Conservation (phyloP, 2,888 invertebrate genomes). For the Seira musarum region DNA sequence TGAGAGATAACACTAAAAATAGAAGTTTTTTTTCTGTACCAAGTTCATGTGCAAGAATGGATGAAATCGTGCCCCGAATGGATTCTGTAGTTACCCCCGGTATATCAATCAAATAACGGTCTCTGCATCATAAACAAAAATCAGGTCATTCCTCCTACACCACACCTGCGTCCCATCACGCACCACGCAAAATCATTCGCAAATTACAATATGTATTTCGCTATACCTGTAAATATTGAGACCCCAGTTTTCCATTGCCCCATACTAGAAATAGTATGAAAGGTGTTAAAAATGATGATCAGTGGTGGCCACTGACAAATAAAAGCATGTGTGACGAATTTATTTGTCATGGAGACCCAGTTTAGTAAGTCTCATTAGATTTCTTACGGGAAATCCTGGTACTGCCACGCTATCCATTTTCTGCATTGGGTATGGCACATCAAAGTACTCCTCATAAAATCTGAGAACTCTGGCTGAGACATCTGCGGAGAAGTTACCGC, state of each 20-base stretch:
- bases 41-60: slow-evolving; percentile 71
- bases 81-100: slow-evolving; percentile 57
- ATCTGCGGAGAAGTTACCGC: slow-evolving; percentile 58
- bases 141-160: no score
- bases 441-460: slow-evolving; percentile 64
- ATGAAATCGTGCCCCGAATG: slow-evolving; percentile 51
- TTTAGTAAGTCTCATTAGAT: no score
- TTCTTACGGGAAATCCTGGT: slow-evolving; percentile 57
- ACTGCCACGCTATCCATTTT: slow-evolving; percentile 67
- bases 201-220: no score
- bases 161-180: no score
- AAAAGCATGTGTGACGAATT: no score
- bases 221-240: slow-evolving; percentile 59
- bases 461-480: slow-evolving; percentile 54
- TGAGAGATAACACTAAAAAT: no score
- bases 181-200: no score
- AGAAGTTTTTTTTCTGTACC: slow-evolving; percentile 71
- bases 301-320: no score
- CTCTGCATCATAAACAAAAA: slow-evolving; percentile 39
- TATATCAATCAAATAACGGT: slow-evolving; percentile 63
- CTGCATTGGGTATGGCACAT: slow-evolving; percentile 61
- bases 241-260: slow-evolving; percentile 63
- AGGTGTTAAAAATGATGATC: no score
- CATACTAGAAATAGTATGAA: slow-evolving; percentile 4
- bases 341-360: no score